Evolutionary conservation across 1,140 invertebrate genomes (phyloP), one percentile per base, ranked within the genome.

Genomic region (Oryctes rhinoceros): DNA sequence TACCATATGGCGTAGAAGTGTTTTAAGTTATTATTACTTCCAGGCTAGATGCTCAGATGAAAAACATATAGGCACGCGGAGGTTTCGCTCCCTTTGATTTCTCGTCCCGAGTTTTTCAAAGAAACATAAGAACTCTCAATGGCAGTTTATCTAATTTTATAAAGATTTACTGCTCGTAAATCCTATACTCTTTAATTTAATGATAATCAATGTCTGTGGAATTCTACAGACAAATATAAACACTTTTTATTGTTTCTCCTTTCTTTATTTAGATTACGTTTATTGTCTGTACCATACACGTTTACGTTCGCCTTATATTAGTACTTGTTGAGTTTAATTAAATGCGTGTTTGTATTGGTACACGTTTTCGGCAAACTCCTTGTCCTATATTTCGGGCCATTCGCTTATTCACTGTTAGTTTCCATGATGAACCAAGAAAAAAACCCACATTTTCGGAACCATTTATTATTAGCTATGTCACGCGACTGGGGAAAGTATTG

Each of bases 401-500:
- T 18, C 13, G 75, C 75, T 76, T 76, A 76, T 76, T 76, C 75
- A 76, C 39, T 15, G 75, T 44, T 76, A 47, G 75, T 44, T 76
- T 76, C 44, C 75, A 76, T 76, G 75, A 76, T 76, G 37, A 47
- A 76, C 75, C n/a, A 74, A 76, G 75, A 76, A 37, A 76, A 74
- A 76, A 49, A 37, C 75, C 75, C 18, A 76, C 75, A 48, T 53
- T 78, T 80, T 80, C 59, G 49, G 49, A 62, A 79, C 37, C 78
- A 78, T 75, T 81, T 81, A 81, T 81, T 81, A 79, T 81, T 78
- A 81, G 78, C 37, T 71, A 71, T 76, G 81, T 81, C 81, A 81
- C 81, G 81, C 81, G 74, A 81, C 44, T 78, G 49, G 59, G 78
- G 59, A 79, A 71, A 62, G 75, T 81, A 81, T 81, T 76, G 81